Base-by-base conservation (phyloP, 2,797 vertebrate genomes). In the Labroides dimidiatus region DNA sequence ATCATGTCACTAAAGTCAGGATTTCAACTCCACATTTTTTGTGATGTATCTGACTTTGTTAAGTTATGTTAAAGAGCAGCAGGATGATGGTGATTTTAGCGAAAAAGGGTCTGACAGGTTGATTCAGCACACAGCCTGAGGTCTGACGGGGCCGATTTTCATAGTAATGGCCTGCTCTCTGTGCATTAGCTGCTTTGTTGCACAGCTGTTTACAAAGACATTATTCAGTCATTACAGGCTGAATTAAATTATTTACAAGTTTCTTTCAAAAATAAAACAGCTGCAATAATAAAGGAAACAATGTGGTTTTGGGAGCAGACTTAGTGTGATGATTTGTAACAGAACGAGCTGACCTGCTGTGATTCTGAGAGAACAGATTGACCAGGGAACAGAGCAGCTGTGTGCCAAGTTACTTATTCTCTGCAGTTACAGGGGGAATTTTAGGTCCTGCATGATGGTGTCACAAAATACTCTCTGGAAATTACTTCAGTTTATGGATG, bases 161-260 rank as follows among this genome's bases (percentile, higher is more conserved):
- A 39, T 15, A 0, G 2, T 43, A 41, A 64, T 49, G 48, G 17
- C 48, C 23, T 1, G 20, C 2, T 21, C 19, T 45, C 65, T 48
- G 53, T 51, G 33, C 10, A 47, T 23, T 57, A 24, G 54, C 59
- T 33, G 13, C 49, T 69, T 48, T 59, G 53, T 39, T 37, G 30
- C 42, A 16, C 72, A 41, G 58, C 33, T 75, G 64, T 51, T 63
- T 58, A 19, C 21, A 20, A 23, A 63, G 23, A 55, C 53, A 36
- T 50, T 53, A n/a, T 58, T 64, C 23, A 36, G 49, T 33, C 19
- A 47, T 63, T 42, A 56, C 51, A 47, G 57, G 48, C n/a, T 44
- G 20, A 23, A 45, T 63, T 44, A 19, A 45, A 57, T 30, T 5
- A 56, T 17, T 19, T 15, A 19, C 11, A 42, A 14, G 9, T 19